phyloP scores from a whole-genome alignment of 2,113 vertebrate species.

The Telmatochromis sp. region DNA sequence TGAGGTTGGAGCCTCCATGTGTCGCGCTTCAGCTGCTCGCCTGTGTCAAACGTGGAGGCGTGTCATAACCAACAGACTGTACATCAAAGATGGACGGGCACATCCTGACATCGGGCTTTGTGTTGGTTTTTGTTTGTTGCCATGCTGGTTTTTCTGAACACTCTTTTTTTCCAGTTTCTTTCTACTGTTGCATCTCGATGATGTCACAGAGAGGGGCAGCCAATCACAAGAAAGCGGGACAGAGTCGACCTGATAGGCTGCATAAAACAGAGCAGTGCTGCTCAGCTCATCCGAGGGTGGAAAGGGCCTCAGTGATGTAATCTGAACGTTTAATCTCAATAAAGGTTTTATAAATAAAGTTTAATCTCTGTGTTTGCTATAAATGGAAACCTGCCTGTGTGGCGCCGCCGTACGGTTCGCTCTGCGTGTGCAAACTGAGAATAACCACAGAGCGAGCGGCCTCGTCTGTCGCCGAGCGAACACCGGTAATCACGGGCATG shows the following conservation, averaged over 20 bases:
- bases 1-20: background rate
- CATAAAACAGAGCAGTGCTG: background rate
- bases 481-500: background rate
- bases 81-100: background rate
- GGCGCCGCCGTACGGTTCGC: accelerated
- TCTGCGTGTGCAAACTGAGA: background rate
- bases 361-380: background rate
- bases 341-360: background rate
- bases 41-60: background rate
- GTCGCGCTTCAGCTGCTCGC: background rate
- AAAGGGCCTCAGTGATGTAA: background rate
- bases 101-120: background rate
- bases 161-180: background rate
- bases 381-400: background rate
- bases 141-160: background rate
- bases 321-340: background rate
- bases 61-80: background rate
- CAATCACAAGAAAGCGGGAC: background rate
- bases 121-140: background rate
- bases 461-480: background rate
- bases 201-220: background rate
- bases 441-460: background rate
- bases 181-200: background rate
- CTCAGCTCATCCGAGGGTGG: background rate
- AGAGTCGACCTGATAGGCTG: background rate